phyloP scores from a whole-genome alignment of 2,797 vertebrate genomes.

The Yasuhikotakia modesta region DNA sequence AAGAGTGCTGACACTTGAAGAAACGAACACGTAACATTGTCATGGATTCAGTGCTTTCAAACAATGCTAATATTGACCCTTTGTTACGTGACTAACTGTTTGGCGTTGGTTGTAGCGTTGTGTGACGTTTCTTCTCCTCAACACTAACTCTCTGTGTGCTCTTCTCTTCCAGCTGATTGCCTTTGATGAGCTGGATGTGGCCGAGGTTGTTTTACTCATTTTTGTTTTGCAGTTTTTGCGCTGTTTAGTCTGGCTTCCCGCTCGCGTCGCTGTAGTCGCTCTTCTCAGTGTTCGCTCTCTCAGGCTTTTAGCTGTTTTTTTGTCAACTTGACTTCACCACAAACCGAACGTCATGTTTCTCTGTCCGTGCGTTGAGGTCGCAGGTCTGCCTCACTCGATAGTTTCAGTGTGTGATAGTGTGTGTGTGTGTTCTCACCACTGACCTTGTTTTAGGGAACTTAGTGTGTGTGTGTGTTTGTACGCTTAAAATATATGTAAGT shows the following conservation, averaged over 20 bases:
- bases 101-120: slow-evolving; percentile 31
- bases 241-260: slow-evolving; percentile 30
- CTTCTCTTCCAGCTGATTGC: slow-evolving; percentile 88
- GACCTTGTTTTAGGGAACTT: slow-evolving; percentile 24
- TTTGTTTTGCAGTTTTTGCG: slow-evolving; percentile 59
- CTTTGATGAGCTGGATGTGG: slow-evolving; percentile 97
- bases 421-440: slow-evolving; percentile 13
- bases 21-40: not conserved
- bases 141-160: slow-evolving; percentile 82
- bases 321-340: slow-evolving; percentile 38
- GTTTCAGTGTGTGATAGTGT: slow-evolving; percentile 44
- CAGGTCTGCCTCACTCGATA: slow-evolving; percentile 37
- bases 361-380: slow-evolving; percentile 34
- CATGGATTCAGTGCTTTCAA: slow-evolving; percentile 40
- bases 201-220: slow-evolving; percentile 93
- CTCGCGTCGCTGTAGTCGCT: slow-evolving; percentile 1
- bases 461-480: not conserved
- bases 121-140: slow-evolving; percentile 57
- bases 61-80: slow-evolving; percentile 29
- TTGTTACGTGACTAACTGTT: slow-evolving; percentile 51
- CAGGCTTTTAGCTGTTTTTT: slow-evolving; percentile 33
- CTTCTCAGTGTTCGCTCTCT: slow-evolving; percentile 22
- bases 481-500: not conserved
- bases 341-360: slow-evolving; percentile 30
- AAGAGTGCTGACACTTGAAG: not conserved